phyloP scores from a whole-genome alignment of 2,888 invertebrate species.

The Venusia cambrica region DNA sequence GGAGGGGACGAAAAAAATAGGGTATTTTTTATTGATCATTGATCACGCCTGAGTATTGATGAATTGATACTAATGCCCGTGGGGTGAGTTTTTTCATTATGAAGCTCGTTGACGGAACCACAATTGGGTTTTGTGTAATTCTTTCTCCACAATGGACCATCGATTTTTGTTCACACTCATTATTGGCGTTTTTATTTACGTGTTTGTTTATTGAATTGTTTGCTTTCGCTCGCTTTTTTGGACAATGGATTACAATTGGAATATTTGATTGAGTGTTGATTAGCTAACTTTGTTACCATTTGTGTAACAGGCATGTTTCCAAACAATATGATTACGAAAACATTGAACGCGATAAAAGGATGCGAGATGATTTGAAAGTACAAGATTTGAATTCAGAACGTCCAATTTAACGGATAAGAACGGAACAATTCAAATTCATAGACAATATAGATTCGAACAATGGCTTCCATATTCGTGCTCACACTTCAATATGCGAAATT shows the following conservation, averaged over 20 bases:
- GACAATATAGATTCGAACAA: conserved; percentile 62
- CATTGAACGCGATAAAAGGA: conserved; percentile 15
- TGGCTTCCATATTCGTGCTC: conserved; percentile 64
- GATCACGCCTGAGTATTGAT: conserved; percentile 80
- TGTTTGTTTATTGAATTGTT: conserved; percentile 41
- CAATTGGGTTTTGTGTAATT: conserved; percentile 72
- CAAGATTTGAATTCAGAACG: conserved; percentile 31
- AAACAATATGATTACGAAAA: conserved; percentile 15
- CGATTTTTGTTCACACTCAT: conserved; percentile 51
- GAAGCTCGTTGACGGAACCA: conserved; percentile 63
- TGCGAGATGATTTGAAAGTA: conserved; percentile 22
- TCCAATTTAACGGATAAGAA: conserved; percentile 49
- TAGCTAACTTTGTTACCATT: conserved; percentile 20
- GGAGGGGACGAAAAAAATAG: conserved; percentile 55
- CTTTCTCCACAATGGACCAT: conserved; percentile 49
- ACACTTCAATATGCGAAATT: conserved; percentile 79
- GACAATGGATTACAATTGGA: conserved; percentile 32
- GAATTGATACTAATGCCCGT: conserved; percentile 73
- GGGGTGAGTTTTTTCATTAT: conserved; percentile 70
- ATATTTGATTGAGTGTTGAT: conserved; percentile 32
- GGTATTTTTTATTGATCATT: conserved; percentile 64
- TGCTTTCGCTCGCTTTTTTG: conserved; percentile 33
- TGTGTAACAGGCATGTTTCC: conserved; percentile 10
- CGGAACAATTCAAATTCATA: conserved; percentile 57
- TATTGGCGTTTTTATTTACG: conserved; percentile 57